Percentiles rank a stretch among this genome's conserved stretches.
phyloP scores from a whole-genome alignment of 2,113 vertebrate species.

The Aplodontia rufa region DNA sequence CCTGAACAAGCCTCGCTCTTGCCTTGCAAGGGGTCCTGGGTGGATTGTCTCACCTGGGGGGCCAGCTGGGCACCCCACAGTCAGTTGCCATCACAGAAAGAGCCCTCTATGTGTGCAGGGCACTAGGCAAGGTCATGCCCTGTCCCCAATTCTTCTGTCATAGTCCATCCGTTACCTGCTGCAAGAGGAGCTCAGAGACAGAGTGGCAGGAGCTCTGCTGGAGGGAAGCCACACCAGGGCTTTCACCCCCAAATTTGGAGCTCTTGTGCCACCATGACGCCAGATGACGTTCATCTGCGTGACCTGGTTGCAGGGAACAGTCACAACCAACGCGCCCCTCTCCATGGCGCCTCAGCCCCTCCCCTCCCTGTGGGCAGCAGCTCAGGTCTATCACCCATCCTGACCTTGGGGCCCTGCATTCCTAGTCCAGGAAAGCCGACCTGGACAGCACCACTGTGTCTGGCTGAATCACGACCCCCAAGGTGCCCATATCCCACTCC shows the following conservation, averaged over 20 bases:
- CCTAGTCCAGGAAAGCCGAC: background rate
- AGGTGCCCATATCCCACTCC: background rate
- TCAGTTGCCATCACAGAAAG: background rate
- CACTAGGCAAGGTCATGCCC: too few species aligned
- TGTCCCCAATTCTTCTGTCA: background rate
- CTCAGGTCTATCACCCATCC: background rate
- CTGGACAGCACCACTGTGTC: background rate
- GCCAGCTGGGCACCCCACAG: background rate
- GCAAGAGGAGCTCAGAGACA: background rate
- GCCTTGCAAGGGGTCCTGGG: background rate
- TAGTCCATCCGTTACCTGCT: background rate
- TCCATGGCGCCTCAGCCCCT: background rate
- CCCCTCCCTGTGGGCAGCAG: background rate
- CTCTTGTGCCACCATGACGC: background rate
- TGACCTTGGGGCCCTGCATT: background rate
- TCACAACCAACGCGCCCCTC: background rate
- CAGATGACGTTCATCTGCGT: too few species aligned
- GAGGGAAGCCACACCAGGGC: background rate
- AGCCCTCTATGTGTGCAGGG: too few species aligned
- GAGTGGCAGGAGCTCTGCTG: too few species aligned
- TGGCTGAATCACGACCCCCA: background rate
- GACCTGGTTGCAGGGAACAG: too few species aligned
- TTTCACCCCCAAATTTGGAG: background rate
- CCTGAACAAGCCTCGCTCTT: background rate
- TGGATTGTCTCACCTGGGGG: background rate